Evolutionary conservation across 2,113 vertebrate genomes (phyloP).

Genomic region (Microtus montanus): DNA sequence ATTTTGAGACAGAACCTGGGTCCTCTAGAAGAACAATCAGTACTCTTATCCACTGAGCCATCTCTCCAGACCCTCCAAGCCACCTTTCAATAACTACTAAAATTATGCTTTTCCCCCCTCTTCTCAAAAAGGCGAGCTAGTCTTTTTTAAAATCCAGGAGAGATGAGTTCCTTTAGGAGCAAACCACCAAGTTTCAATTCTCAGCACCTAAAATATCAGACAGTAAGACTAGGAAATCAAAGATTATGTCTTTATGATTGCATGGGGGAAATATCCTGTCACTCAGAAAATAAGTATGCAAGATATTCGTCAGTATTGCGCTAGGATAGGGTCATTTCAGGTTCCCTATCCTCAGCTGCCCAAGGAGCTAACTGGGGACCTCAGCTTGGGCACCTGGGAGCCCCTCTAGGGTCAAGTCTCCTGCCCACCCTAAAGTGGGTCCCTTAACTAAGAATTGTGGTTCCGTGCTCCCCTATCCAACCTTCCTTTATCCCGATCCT

Average conservation of each 20-base stretch:
- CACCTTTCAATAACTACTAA: background rate
- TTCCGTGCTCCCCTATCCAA: too few species aligned
- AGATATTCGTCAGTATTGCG: too few species aligned
- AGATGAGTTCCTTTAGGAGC: background rate
- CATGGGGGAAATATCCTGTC: background rate
- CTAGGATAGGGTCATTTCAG: too few species aligned
- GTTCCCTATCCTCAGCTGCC: too few species aligned
- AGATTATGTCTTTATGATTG: background rate
- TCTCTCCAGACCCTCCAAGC: background rate
- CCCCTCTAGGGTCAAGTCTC: too few species aligned
- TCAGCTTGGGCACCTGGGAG: too few species aligned
- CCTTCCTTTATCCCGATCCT: too few species aligned
- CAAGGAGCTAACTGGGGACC: too few species aligned
- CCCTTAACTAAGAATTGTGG: too few species aligned
- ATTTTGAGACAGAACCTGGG: too few species aligned
- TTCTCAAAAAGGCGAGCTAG: background rate
- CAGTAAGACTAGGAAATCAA: conserved; percentile 8
- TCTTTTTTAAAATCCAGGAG: background rate
- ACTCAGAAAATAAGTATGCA: background rate
- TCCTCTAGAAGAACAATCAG: too few species aligned
- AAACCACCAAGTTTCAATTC: background rate
- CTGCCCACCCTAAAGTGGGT: too few species aligned
- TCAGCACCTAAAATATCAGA: conserved; percentile 6
- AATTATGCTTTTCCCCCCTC: background rate
- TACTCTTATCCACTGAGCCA: background rate